phyloP scores from a whole-genome alignment of 2,888 invertebrate species.

The Eutolmus rufibarbis region DNA sequence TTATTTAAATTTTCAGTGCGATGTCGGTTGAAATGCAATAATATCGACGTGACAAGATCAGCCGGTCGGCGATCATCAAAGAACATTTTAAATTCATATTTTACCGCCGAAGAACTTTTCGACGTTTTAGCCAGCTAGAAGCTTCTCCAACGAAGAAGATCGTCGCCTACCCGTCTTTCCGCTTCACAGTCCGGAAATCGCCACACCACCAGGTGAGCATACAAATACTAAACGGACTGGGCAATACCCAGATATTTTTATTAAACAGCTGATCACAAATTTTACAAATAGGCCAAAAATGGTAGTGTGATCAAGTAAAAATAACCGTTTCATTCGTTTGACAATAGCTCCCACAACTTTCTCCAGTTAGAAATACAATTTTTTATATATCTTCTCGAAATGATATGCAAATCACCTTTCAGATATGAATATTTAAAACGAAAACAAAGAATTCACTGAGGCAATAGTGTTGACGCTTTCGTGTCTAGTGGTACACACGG shows the following conservation, averaged over 20 bases:
- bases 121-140: background rate
- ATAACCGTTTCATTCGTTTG: background rate
- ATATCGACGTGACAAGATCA: constrained; percentile 47
- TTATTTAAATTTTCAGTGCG: constrained; percentile 46
- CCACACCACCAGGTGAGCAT: background rate
- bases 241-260: background rate
- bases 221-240: background rate
- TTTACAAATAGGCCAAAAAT: background rate
- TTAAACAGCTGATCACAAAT: background rate
- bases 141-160: background rate
- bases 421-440: constrained; percentile 31
- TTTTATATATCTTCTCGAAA: constrained; percentile 5
- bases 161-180: background rate
- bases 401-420: constrained; percentile 18
- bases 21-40: constrained; percentile 45
- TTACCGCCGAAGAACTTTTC: background rate
- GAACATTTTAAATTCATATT: constrained; percentile 20
- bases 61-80: constrained; percentile 15
- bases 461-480: constrained; percentile 40
- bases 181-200: constrained; percentile 1
- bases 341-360: constrained; percentile 2
- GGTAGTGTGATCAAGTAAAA: background rate
- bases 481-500: constrained; percentile 44
- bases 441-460: background rate
- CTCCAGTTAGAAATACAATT: background rate